A percentile compares a stretch with the other conserved stretches of the same genome.
Conservation (phyloP, 2,888 invertebrate genomes). For the Acronicta psi region DNA sequence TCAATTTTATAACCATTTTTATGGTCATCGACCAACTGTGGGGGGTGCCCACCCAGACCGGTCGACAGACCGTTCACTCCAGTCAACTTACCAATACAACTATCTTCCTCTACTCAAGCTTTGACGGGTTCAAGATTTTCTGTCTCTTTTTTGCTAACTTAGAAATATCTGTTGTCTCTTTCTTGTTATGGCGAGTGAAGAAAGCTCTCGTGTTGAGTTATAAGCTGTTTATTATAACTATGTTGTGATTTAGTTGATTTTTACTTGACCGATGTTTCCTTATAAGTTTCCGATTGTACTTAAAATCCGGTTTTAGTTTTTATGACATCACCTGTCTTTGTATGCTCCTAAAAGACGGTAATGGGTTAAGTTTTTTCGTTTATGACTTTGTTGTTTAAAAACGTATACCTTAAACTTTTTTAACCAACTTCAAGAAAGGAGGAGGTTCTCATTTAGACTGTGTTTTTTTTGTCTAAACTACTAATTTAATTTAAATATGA, state of each 20-base stretch:
- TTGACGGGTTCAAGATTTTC: conserved; percentile 66
- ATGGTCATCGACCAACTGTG: conserved; percentile 89
- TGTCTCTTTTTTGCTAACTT: conserved; percentile 66
- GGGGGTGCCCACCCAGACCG: conserved; percentile 89
- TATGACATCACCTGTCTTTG: not conserved
- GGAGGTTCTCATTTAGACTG: too few species aligned
- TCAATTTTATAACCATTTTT: conserved; percentile 89
- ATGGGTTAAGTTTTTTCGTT: not conserved
- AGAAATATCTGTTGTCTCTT: conserved; percentile 52
- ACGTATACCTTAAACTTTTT: too few species aligned
- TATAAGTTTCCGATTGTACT: conserved; percentile 54
- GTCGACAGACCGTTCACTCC: conserved; percentile 68
- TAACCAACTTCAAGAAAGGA: too few species aligned
- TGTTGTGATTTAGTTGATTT: conserved; percentile 42
- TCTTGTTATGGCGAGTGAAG: conserved; percentile 76
- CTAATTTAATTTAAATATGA: too few species aligned
- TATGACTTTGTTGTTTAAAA: too few species aligned
- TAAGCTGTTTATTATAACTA: conserved; percentile 47
- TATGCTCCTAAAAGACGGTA: conserved; percentile 11
- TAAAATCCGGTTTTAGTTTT: conserved; percentile 13
- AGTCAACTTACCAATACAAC: conserved; percentile 58
- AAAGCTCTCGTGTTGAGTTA: conserved; percentile 68
- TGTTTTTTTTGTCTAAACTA: too few species aligned
- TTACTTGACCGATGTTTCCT: conserved; percentile 73
- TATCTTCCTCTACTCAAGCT: conserved; percentile 75